These are phyloP conservation scores for Tenualosa ilisha DNA, from an alignment of 2,797 vertebrate species.

Conservation along the genomic window DNA sequence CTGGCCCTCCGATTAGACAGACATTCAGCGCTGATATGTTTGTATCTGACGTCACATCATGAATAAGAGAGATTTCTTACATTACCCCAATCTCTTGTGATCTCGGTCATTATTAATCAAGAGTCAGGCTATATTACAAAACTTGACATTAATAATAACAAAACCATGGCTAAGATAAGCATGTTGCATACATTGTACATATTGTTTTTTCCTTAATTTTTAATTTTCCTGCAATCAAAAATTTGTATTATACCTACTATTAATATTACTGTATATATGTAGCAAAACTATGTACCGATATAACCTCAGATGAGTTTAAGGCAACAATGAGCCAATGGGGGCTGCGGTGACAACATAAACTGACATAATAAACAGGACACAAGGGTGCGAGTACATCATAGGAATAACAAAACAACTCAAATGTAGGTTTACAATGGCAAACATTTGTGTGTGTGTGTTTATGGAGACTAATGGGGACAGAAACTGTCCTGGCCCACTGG, in stretches of 20 bases:
- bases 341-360: background rate
- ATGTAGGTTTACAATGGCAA: background rate
- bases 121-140: background rate
- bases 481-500: background rate
- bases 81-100: background rate
- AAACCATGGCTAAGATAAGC: background rate
- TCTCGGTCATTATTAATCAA: background rate
- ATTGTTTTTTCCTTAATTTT: background rate
- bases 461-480: background rate
- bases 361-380: background rate
- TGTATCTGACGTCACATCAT: background rate
- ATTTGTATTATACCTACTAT: background rate
- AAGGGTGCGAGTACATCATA: background rate
- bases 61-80: background rate
- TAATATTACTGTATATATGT: slow-evolving; percentile 1
- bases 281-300: slow-evolving; percentile 9
- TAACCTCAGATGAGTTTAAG: background rate
- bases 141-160: background rate
- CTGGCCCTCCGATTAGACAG: background rate
- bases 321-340: background rate
- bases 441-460: background rate
- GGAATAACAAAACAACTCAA: background rate
- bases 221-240: slow-evolving; percentile 1
- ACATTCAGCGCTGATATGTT: slow-evolving; percentile 20
- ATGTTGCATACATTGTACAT: slow-evolving; percentile 5